phyloP scores from a whole-genome alignment of 1,140 invertebrate genomes.

The Neodiprion virginianus region DNA sequence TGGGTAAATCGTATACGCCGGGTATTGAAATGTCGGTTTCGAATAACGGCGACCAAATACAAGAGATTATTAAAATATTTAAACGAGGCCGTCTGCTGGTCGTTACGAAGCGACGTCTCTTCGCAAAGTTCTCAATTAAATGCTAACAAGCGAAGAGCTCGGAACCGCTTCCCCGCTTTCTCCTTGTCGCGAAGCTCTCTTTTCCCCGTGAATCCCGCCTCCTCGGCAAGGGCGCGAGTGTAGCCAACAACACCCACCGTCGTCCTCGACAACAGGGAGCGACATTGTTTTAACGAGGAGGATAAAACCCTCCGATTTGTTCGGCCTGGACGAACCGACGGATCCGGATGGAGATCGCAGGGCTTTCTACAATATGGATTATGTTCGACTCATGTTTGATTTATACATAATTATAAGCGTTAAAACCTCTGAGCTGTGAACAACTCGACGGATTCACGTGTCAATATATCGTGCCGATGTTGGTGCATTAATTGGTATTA shows the following conservation, averaged over 20 bases:
- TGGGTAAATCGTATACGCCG: slow-evolving; percentile 19
- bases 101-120: slow-evolving; percentile 28
- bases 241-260: slow-evolving; percentile 17
- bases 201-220: slow-evolving; percentile 10
- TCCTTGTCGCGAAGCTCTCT: not conserved
- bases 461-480: no score
- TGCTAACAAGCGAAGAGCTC: slow-evolving; percentile 51
- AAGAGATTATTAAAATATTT: slow-evolving; percentile 53
- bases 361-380: no score
- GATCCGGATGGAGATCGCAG: no score
- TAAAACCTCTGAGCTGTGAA: no score
- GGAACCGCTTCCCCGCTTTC: slow-evolving; percentile 20
- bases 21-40: slow-evolving; percentile 43
- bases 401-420: no score
- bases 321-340: slow-evolving; percentile 11
- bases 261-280: slow-evolving; percentile 22
- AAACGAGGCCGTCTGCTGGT: slow-evolving; percentile 45
- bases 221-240: slow-evolving; percentile 8
- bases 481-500: no score
- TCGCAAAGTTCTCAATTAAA: slow-evolving; percentile 49
- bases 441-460: no score
- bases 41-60: slow-evolving; percentile 35
- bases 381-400: no score
- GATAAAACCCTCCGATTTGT: slow-evolving; percentile 46
- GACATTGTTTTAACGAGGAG: slow-evolving; percentile 51